Percentiles rank a stretch among this genome's conserved stretches.
Evolutionary conservation across 2,797 vertebrate genomes (phyloP).

Genomic region (Petrocephalus sullivani): DNA sequence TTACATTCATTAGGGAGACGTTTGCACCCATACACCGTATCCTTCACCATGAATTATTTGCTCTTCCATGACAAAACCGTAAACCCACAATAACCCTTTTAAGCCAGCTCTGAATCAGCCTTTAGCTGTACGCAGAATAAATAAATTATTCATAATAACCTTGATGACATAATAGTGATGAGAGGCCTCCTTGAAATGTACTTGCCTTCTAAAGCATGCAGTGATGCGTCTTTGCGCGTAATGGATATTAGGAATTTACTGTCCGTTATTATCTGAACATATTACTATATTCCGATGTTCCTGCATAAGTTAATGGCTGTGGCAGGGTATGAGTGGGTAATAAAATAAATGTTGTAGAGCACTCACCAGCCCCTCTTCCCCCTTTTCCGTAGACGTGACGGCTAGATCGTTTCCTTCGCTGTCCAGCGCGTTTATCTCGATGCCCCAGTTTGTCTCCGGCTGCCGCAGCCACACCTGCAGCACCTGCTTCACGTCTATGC

Average conservation of each 20-base stretch:
- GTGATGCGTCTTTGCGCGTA: not conserved
- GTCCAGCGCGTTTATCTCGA: conserved; percentile 94
- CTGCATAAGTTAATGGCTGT: not conserved
- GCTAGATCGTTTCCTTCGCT: conserved; percentile 81
- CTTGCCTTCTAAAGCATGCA: not conserved
- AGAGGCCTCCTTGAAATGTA: not conserved
- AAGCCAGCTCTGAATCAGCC: not conserved
- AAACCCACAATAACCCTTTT: not conserved
- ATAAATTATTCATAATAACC: not conserved
- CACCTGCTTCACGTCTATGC: conserved; percentile 95
- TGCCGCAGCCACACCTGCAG: conserved; percentile 92
- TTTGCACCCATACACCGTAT: not conserved
- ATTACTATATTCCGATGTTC: not conserved
- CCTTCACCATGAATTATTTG: not conserved
- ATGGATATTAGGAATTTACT: not conserved
- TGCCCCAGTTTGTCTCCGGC: conserved; percentile 97
- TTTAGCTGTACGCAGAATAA: not conserved
- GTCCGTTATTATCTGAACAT: not conserved
- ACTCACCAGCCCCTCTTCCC: conserved; percentile 93
- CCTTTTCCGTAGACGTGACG: conserved; percentile 78
- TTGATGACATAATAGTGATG: not conserved
- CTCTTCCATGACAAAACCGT: not conserved
- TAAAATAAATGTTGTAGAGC: not conserved
- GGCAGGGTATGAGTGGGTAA: not conserved
- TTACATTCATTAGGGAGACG: not conserved